Evolutionary conservation across 2,797 vertebrate genomes (phyloP), one percentile per base, ranked within the genome.

Genomic region (Myotis daubentonii): DNA sequence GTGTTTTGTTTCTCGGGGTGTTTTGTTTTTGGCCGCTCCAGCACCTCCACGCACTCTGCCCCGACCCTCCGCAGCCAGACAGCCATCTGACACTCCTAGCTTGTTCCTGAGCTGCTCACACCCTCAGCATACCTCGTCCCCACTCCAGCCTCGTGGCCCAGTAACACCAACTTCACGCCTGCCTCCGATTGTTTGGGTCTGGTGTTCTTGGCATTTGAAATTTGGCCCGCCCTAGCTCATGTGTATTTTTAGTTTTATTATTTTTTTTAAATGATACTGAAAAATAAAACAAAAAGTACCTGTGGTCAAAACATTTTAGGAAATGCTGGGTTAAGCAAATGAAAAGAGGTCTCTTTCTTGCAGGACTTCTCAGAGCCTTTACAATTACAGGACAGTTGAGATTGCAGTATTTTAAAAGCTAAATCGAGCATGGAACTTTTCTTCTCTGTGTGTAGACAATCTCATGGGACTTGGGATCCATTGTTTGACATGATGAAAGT

Each of bases 221-320:
- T 8, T 28, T 68, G 30, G 23, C 25, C 25, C 9, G 41, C 28
- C 3, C 19, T 20, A 55, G 1, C 8, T 65, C 8, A 30, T 96
- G 36, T 15, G 68, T 23, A 88, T 51, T 30, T 38, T 65, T 5
- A 41, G 12, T 85, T 25, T 68, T 44, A 7, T 75, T 75, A 9
- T 85, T 53, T 60, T 85, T 53, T 60, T 60, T 51, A 57, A 94
- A 75, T 65, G 23, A 86, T 86, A 72, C 91, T 70, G 68, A n/a
- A 55, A 55, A 55, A 22, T 8, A 51, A 71, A 81, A n/a, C 15
- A 30, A 47, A 72, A 83, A 38, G 10, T 44, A 30, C n/a, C 80
- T 9, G 22, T 30, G 28, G 60, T 75, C 71, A 28, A 38, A 88
- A 68, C 20, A 11, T 89, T 75, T 82, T 70, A 76, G 53, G 23